phyloP scores from a whole-genome alignment of 2,113 vertebrate species.

The Regulus satrapa region DNA sequence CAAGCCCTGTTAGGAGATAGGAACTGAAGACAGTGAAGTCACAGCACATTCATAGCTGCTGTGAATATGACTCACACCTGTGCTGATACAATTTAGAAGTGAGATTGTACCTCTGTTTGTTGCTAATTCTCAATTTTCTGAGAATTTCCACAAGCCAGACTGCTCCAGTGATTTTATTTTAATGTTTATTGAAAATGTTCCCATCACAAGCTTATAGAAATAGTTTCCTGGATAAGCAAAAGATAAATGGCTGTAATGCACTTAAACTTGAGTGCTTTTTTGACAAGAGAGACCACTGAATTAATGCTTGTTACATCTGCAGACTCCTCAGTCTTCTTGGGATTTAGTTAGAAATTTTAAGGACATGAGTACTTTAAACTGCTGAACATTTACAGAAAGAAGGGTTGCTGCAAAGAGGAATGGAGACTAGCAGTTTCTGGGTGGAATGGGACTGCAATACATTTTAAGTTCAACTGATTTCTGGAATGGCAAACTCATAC shows the following conservation, averaged over 20 bases:
- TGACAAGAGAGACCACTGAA: background rate
- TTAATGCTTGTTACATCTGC: background rate
- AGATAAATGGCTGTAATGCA: background rate
- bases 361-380: background rate
- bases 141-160: background rate
- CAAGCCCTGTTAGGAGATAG: accelerated
- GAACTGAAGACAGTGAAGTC: background rate
- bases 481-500: background rate
- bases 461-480: background rate
- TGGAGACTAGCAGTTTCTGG: background rate
- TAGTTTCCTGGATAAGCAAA: background rate
- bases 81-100: background rate
- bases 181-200: background rate
- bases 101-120: background rate
- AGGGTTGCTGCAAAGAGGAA: background rate
- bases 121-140: background rate
- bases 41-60: background rate
- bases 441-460: background rate
- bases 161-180: background rate
- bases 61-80: background rate
- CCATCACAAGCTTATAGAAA: background rate
- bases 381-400: background rate
- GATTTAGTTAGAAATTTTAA: background rate
- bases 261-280: background rate
- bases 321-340: background rate